Percentiles rank a stretch among this genome's conserved stretches.
phyloP scores from a whole-genome alignment of 2,113 vertebrate species.

The Struthio camelus region DNA sequence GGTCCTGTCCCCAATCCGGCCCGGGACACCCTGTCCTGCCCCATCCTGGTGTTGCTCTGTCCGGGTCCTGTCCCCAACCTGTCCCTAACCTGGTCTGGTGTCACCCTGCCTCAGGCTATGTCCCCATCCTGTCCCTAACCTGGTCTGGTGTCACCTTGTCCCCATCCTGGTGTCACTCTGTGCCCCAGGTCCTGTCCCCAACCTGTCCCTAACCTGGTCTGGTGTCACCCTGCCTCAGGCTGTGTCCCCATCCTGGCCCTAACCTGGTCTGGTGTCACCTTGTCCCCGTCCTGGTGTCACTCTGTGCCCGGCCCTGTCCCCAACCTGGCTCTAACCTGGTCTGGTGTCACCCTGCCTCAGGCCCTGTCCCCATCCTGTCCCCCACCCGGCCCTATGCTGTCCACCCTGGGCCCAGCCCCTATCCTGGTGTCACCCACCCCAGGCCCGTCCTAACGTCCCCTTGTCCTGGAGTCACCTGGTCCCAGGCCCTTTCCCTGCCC shows the following conservation, averaged over 20 bases:
- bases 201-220: no score
- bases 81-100: neutral
- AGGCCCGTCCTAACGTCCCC: neutral
- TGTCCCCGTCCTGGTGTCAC: neutral
- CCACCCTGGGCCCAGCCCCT: neutral
- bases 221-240: neutral
- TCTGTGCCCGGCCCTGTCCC: no score
- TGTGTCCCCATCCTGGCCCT: neutral
- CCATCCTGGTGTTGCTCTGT: no score
- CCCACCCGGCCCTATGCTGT: neutral
- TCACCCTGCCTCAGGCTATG: neutral
- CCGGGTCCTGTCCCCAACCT: no score
- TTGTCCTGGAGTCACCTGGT: neutral
- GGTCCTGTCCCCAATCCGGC: no score
- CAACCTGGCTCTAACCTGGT: no score
- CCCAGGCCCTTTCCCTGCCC: neutral
- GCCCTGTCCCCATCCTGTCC: neutral
- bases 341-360: neutral
- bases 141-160: neutral
- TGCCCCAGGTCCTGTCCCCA: no score
- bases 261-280: neutral
- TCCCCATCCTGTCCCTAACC: neutral
- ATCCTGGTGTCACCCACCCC: no score
- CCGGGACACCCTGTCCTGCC: no score
- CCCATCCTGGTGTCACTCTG: no score